phyloP scores from a whole-genome alignment of 2,888 invertebrate genomes.

The Sarcophaga caerulescens region DNA sequence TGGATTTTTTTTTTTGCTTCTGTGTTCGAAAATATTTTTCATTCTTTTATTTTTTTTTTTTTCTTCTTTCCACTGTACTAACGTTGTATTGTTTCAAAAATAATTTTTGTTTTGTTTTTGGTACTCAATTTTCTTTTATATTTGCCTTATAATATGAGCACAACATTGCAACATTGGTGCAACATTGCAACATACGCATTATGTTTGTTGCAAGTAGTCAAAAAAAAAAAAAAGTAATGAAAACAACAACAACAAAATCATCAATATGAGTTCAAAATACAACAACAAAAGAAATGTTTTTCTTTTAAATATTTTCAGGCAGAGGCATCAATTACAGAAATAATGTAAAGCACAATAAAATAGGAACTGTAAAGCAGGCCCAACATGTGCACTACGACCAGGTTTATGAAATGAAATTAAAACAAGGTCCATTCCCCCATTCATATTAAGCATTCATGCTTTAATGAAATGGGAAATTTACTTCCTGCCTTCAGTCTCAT shows the following conservation, averaged over 20 bases:
- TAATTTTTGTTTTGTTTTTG: background rate
- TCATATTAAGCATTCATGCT: too few relatives aligned
- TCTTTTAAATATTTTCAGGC: background rate
- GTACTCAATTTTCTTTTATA: background rate
- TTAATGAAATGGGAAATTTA: too few relatives aligned
- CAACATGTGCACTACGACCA: too few relatives aligned
- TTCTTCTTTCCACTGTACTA: too few relatives aligned
- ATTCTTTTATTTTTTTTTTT: too few relatives aligned
- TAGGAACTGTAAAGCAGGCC: background rate
- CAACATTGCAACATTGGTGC: background rate
- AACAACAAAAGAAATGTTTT: background rate
- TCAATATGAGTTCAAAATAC: background rate
- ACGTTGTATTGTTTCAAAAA: background rate
- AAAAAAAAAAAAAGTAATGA: background rate
- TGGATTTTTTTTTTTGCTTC: too few relatives aligned
- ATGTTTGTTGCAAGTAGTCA: background rate
- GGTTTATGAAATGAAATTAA: too few relatives aligned
- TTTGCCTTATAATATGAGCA: background rate
- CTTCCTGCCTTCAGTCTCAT: too few relatives aligned
- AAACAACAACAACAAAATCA: background rate
- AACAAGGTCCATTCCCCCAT: too few relatives aligned
- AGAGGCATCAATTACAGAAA: background rate
- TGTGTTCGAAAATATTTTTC: background rate
- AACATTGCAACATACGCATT: background rate
- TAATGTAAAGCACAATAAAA: background rate